phyloP scores from a whole-genome alignment of 2,797 vertebrate species.

The Macropus fuliginosus region DNA sequence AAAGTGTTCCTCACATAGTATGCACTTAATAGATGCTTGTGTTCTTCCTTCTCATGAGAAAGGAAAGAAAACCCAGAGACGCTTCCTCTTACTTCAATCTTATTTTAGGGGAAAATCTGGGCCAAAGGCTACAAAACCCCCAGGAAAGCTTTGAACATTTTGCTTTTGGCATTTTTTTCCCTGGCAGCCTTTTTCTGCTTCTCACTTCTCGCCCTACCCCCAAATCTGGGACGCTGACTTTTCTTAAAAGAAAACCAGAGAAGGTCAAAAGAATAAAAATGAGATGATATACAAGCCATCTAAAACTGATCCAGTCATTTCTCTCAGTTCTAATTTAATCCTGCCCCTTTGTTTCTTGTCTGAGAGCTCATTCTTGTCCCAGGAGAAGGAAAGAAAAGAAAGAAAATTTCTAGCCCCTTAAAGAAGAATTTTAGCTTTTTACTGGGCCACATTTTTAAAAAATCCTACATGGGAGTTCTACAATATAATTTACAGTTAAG shows the following conservation, averaged over 20 bases:
- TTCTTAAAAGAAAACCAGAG: not conserved
- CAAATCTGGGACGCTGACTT: not conserved
- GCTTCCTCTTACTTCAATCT: not conserved
- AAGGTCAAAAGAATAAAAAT: constrained; percentile 35
- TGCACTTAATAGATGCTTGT: not conserved
- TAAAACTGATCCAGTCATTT: constrained; percentile 1
- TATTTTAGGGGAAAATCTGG: not conserved
- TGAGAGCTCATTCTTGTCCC: not conserved
- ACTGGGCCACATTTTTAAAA: constrained; percentile 1
- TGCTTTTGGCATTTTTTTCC: not conserved
- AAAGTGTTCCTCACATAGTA: not conserved
- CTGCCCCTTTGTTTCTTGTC: not conserved
- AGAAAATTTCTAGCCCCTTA: constrained; percentile 8
- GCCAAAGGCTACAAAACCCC: not conserved
- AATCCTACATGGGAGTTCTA: not conserved
- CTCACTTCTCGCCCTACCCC: not conserved
- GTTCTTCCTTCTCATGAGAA: not conserved
- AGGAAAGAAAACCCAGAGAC: not conserved
- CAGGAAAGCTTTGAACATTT: not conserved
- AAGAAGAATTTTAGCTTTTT: not conserved
- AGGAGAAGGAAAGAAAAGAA: not conserved
- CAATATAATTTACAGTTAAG: constrained; percentile 40
- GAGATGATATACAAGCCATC: not conserved
- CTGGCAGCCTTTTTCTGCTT: not conserved
- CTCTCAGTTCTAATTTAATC: constrained; percentile 24